These are phyloP conservation scores for Saturnia pavonia DNA, from an alignment of 2,888 invertebrate genomes.

Conservation along the genomic window DNA sequence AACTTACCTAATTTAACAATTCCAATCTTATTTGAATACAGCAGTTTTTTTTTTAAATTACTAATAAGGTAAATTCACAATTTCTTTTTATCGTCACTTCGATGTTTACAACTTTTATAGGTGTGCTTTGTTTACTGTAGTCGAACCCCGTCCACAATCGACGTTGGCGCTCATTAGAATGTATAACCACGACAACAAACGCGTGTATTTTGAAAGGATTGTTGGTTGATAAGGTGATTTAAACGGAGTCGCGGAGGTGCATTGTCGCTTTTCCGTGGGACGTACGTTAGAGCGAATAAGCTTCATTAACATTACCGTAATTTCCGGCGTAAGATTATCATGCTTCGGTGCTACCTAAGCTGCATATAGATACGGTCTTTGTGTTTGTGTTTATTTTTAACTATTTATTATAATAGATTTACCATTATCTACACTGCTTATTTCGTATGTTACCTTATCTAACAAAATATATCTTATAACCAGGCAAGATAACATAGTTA, in stretches of 20 bases:
- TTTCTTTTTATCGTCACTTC: neutral
- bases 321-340: neutral
- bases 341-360: neutral
- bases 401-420: too few species aligned
- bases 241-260: neutral
- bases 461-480: too few species aligned
- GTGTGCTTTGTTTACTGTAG: neutral
- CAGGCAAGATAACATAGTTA: too few species aligned
- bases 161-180: neutral
- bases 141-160: neutral
- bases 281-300: neutral
- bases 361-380: neutral
- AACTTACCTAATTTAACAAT: conserved; percentile 8
- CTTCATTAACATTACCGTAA: neutral
- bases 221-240: conserved; percentile 2
- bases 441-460: too few species aligned
- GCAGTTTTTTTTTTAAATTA: neutral
- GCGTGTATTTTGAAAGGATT: conserved; percentile 9
- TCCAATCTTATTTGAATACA: neutral
- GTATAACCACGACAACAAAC: conserved; percentile 6
- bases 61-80: neutral
- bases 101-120: neutral
- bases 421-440: too few species aligned
- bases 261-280: neutral
- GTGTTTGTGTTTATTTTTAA: neutral